These are phyloP conservation scores for Periparus ater DNA, from an alignment of 2,797 vertebrate species.

Conservation along the genomic window DNA sequence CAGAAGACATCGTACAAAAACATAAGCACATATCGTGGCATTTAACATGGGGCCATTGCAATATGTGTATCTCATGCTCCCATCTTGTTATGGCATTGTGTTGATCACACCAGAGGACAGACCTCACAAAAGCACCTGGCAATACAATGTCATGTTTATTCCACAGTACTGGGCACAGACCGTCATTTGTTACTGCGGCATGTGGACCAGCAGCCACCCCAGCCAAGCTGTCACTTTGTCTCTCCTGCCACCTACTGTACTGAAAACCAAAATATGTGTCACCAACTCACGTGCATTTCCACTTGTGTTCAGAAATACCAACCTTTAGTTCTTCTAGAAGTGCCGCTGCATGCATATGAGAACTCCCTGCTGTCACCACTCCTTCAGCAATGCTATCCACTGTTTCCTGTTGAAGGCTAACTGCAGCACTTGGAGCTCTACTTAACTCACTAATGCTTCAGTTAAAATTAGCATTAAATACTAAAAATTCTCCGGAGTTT, in stretches of 20 bases:
- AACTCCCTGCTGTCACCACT: neutral
- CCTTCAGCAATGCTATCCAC: neutral
- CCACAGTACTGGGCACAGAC: neutral
- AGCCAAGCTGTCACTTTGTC: neutral
- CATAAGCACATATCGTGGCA: rapidly evolving
- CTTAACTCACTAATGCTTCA: neutral
- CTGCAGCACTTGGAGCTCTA: neutral
- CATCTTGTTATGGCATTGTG: neutral
- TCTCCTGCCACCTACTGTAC: conserved; percentile 31
- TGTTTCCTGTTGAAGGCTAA: neutral
- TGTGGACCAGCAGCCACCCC: neutral
- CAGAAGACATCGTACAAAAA: neutral
- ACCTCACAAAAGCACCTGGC: neutral
- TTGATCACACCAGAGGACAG: neutral
- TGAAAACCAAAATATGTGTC: conserved; percentile 11
- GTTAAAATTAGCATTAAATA: conserved; percentile 17
- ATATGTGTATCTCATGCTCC: neutral
- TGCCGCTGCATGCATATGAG: neutral
- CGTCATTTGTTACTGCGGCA: neutral
- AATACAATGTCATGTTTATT: neutral
- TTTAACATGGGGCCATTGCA: rapidly evolving
- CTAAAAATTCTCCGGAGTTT: neutral
- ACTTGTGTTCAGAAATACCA: neutral
- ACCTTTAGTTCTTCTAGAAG: neutral
- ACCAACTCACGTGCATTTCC: rapidly evolving